phyloP scores from a whole-genome alignment of 2,113 vertebrate species.

The Genyomyrus donnyi region DNA sequence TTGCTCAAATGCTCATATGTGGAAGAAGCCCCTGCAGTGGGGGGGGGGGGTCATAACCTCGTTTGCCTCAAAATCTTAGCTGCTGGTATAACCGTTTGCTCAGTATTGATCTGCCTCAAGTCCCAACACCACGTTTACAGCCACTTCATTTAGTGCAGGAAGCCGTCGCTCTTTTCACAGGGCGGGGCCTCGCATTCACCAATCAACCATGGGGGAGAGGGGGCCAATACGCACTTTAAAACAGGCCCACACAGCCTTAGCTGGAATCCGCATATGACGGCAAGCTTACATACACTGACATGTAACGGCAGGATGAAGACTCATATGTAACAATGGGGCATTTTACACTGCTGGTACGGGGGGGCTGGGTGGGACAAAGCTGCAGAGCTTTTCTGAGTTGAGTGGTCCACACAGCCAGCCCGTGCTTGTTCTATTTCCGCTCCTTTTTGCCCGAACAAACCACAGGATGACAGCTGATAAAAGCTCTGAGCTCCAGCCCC shows the following conservation, averaged over 20 bases:
- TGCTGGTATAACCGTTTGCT: background rate
- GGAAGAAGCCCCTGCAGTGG: background rate
- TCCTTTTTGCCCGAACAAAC: background rate
- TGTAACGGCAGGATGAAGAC: background rate
- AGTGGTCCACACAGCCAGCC: background rate
- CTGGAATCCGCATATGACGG: background rate
- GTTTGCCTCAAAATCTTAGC: background rate
- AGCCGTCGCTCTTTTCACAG: background rate
- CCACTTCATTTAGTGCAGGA: background rate
- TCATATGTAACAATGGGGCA: background rate
- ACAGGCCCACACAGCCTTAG: background rate
- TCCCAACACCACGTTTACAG: background rate
- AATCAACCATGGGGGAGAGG: background rate
- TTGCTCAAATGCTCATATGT: background rate
- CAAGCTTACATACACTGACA: background rate
- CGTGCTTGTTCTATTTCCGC: background rate
- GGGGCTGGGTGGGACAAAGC: background rate
- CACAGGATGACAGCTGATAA: background rate
- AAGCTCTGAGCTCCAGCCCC: background rate
- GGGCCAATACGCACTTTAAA: background rate
- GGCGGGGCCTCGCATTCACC: background rate
- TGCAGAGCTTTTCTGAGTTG: background rate
- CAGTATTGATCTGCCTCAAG: background rate
- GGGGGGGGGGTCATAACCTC: background rate
- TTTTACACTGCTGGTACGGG: background rate